Percentiles rank a stretch among this genome's conserved stretches.
Conservation (phyloP, 2,888 invertebrate genomes). For the Bhutanitis thaidina region DNA sequence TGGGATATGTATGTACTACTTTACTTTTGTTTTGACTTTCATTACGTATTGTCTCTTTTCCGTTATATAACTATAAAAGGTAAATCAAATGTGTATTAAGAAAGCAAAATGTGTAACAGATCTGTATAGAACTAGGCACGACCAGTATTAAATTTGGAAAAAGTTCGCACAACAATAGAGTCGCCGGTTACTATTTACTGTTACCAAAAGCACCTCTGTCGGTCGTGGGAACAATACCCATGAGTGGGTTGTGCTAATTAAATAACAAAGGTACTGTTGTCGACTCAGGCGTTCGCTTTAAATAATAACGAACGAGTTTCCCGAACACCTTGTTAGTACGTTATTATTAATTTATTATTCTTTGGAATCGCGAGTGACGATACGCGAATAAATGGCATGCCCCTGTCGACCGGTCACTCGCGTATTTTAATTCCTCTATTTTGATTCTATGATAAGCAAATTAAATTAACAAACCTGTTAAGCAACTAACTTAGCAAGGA, state of each 20-base stretch:
- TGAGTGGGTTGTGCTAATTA: slow-evolving; percentile 51
- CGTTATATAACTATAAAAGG: no score
- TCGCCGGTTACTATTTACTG: slow-evolving; percentile 12
- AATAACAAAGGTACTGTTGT: slow-evolving; percentile 53
- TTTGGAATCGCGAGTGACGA: slow-evolving; percentile 15
- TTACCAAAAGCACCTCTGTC: slow-evolving; percentile 19
- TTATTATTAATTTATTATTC: slow-evolving; percentile 54
- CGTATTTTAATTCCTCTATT: slow-evolving; percentile 16
- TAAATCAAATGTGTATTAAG: no score
- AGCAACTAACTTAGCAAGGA: neutral
- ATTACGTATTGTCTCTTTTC: no score
- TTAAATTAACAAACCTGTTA: slow-evolving; percentile 4
- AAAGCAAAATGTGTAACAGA: no score
- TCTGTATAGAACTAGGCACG: no score
- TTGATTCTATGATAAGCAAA: slow-evolving; percentile 8
- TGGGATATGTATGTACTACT: no score
- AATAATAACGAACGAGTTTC: slow-evolving; percentile 53
- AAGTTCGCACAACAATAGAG: neutral
- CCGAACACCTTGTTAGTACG: slow-evolving; percentile 54
- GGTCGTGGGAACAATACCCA: slow-evolving; percentile 37
- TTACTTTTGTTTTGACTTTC: no score
- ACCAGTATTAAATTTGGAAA: neutral
- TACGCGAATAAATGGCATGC: neutral
- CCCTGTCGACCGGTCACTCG: no score
- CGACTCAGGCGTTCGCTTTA: slow-evolving; percentile 32